A percentile compares a stretch with the other conserved stretches of the same genome.
phyloP scores from a whole-genome alignment of 2,797 vertebrate species.

The Erethizon dorsatum region DNA sequence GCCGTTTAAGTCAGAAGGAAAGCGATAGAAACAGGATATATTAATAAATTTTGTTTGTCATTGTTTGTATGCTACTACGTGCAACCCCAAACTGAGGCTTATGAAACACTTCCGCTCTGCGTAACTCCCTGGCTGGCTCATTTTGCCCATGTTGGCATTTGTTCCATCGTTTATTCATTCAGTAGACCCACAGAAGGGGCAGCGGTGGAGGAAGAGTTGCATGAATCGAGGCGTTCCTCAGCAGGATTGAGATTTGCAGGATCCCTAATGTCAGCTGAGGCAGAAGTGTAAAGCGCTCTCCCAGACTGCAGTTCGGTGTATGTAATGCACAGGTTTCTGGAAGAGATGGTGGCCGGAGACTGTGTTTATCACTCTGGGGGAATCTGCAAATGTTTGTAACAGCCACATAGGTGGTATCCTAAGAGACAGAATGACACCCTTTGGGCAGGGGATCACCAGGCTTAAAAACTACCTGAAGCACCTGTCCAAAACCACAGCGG shows the following conservation, averaged over 20 bases:
- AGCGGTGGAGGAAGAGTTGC: neutral
- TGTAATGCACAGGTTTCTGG: neutral
- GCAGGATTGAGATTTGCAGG: neutral
- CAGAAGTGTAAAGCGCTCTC: neutral
- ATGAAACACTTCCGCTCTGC: conserved; percentile 35
- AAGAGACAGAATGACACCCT: neutral
- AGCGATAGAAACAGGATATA: conserved; percentile 57
- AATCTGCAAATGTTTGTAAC: conserved; percentile 38
- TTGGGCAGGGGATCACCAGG: neutral
- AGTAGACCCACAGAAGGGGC: neutral
- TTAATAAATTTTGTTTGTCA: conserved; percentile 66
- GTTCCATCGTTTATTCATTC: conserved; percentile 7
- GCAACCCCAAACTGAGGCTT: conserved; percentile 37
- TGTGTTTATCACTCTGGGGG: neutral
- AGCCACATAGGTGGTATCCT: neutral
- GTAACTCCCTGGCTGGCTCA: conserved; percentile 43
- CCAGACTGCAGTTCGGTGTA: too few relatives aligned
- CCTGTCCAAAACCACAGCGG: neutral
- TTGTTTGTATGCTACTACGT: conserved; percentile 12
- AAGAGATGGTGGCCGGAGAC: neutral
- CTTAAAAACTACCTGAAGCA: conserved; percentile 24
- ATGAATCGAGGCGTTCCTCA: neutral
- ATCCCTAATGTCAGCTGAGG: neutral
- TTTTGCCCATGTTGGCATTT: conserved; percentile 37
- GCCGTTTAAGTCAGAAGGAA: conserved; percentile 55